Evolutionary conservation across 2,797 vertebrate genomes (phyloP).

Genomic region (Coregonus ussuriensis): DNA sequence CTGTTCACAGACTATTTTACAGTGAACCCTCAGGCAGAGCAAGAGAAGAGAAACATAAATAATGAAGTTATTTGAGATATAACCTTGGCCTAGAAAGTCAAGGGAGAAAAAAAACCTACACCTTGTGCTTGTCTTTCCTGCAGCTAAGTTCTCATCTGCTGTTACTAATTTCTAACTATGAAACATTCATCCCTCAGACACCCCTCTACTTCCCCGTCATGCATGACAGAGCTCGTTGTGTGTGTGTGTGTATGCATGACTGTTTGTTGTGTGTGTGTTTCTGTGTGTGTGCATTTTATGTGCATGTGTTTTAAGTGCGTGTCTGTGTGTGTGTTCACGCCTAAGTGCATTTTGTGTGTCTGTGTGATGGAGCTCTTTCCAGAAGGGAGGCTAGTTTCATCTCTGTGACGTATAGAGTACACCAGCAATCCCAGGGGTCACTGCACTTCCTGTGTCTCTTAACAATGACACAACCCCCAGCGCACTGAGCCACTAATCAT

Average conservation of each 20-base stretch:
- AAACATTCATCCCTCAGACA: slow-evolving; percentile 33
- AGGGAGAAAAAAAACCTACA: slow-evolving; percentile 11
- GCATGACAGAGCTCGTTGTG: neutral
- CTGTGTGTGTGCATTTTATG: slow-evolving; percentile 1
- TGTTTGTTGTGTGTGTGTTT: neutral
- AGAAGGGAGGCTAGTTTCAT: slow-evolving; percentile 16
- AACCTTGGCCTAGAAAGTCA: slow-evolving; percentile 36
- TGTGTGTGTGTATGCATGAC: neutral
- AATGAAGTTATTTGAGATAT: slow-evolving; percentile 47
- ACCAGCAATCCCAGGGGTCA: slow-evolving; percentile 38
- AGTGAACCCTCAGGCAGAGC: slow-evolving; percentile 38
- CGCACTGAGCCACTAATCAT: slow-evolving; percentile 27
- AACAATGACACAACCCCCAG: slow-evolving; percentile 33
- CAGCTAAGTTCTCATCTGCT: slow-evolving; percentile 27
- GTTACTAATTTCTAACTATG: slow-evolving; percentile 25
- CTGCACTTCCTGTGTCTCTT: slow-evolving; percentile 31
- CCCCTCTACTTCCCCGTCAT: neutral
- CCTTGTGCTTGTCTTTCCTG: slow-evolving; percentile 19
- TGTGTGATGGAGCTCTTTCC: slow-evolving; percentile 1
- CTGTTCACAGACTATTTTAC: slow-evolving; percentile 32
- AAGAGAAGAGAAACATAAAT: slow-evolving; percentile 44
- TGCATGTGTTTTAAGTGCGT: neutral
- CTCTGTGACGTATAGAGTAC: slow-evolving; percentile 14
- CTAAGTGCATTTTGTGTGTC: neutral
- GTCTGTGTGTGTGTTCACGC: neutral